Percentiles rank a stretch among this genome's conserved stretches.
These are phyloP conservation scores for Pica pica DNA, from an alignment of 2,113 vertebrate species.

Conservation along the genomic window DNA sequence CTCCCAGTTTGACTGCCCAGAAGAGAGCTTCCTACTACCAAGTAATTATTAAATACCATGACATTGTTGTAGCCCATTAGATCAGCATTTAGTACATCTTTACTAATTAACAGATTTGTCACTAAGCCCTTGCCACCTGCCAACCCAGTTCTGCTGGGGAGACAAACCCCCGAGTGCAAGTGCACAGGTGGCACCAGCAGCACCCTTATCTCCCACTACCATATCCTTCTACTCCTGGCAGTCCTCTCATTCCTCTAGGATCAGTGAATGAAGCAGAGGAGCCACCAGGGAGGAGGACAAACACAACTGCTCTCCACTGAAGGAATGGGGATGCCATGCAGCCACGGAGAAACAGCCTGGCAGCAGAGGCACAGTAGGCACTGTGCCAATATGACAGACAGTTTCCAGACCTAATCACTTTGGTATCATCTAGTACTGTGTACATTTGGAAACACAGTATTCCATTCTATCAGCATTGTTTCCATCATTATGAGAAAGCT, in stretches of 20 bases:
- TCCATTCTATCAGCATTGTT: background rate
- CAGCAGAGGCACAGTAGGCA: background rate
- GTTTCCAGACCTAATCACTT: background rate
- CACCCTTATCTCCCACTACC: background rate
- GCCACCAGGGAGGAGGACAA: background rate
- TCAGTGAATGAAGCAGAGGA: background rate
- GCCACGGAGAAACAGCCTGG: background rate
- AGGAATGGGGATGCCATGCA: background rate
- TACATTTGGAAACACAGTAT: background rate
- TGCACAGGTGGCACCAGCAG: background rate
- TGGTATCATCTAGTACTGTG: background rate
- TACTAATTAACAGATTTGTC: background rate
- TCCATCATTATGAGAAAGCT: background rate
- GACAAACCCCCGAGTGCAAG: background rate
- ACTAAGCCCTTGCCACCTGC: conserved; percentile 24
- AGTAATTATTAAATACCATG: background rate
- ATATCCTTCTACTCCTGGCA: background rate
- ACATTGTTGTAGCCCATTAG: background rate
- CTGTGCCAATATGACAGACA: background rate
- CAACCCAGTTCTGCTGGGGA: background rate
- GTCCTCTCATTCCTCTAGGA: background rate
- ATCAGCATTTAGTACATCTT: background rate
- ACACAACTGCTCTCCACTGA: background rate
- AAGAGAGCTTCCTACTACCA: background rate
- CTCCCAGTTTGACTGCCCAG: background rate